Evolutionary conservation across 2,113 vertebrate genomes (phyloP).

Genomic region (Orycteropus afer): DNA sequence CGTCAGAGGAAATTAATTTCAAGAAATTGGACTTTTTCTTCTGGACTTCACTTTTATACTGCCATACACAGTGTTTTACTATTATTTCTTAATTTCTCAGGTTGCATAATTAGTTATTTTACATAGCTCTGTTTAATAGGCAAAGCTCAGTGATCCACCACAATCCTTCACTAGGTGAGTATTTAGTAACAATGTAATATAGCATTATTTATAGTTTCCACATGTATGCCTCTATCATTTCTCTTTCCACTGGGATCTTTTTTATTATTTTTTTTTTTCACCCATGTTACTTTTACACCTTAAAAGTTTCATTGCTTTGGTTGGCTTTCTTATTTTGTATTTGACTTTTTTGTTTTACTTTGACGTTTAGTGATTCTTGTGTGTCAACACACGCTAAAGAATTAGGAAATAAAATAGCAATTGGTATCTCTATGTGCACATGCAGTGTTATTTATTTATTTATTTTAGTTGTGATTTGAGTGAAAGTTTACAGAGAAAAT

Average conservation of each 20-base stretch:
- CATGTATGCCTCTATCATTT: background rate
- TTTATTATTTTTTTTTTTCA: background rate
- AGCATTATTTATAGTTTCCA: background rate
- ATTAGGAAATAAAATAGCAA: background rate
- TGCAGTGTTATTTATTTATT: no score
- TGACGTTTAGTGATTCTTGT: background rate
- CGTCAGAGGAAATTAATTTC: background rate
- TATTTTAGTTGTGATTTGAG: no score
- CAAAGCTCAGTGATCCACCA: background rate
- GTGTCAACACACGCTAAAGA: background rate
- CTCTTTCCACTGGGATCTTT: background rate
- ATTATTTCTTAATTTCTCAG: background rate
- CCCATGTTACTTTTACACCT: background rate
- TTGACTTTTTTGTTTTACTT: background rate
- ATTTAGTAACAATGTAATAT: background rate
- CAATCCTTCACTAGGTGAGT: background rate
- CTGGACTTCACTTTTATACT: background rate
- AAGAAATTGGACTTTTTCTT: background rate
- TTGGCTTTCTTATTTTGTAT: background rate
- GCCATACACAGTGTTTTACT: background rate
- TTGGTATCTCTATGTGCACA: background rate
- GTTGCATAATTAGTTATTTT: background rate
- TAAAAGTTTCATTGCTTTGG: background rate
- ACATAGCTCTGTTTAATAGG: background rate
- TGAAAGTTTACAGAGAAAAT: no score